These are phyloP conservation scores for Diogma glabrata DNA, from an alignment of 2,888 invertebrate genomes.

Conservation along the genomic window DNA sequence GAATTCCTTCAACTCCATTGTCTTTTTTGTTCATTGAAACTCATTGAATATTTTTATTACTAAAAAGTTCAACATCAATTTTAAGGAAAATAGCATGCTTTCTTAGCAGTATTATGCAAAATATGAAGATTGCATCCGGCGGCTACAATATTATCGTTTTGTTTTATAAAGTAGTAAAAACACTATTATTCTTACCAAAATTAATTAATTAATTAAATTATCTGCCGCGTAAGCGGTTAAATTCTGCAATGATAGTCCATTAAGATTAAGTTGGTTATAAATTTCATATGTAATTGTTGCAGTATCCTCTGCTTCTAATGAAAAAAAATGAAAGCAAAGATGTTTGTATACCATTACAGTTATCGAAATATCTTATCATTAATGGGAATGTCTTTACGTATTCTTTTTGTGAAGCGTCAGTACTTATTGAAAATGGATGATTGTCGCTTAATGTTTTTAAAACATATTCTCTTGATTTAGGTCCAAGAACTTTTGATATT, in stretches of 20 bases:
- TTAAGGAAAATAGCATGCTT: background rate
- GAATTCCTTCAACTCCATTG: constrained; percentile 10
- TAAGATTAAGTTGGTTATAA: too few species aligned
- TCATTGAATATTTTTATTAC: constrained; percentile 12
- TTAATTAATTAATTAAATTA: too few species aligned
- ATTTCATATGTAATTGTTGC: too few species aligned
- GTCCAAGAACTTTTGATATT: background rate
- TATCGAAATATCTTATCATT: background rate
- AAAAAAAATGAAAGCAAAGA: background rate
- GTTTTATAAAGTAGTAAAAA: constrained; percentile 13
- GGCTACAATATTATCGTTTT: constrained; percentile 6
- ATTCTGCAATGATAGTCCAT: too few species aligned
- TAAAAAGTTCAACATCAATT: constrained; percentile 6
- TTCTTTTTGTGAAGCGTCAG: background rate
- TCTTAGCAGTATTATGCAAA: constrained; percentile 11
- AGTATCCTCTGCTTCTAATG: background rate
- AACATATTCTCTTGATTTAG: background rate
- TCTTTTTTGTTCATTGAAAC: too few species aligned
- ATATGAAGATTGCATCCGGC: constrained; percentile 10
- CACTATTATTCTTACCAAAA: constrained; percentile 7
- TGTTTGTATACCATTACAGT: background rate
- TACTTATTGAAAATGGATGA: background rate
- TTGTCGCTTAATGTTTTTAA: background rate
- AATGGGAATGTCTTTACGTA: background rate
- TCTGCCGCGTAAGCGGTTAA: too few species aligned